Evolutionary conservation across 2,113 vertebrate genomes (phyloP), one percentile per base, ranked within the genome.

Genomic region (Gadus chalcogrammus): DNA sequence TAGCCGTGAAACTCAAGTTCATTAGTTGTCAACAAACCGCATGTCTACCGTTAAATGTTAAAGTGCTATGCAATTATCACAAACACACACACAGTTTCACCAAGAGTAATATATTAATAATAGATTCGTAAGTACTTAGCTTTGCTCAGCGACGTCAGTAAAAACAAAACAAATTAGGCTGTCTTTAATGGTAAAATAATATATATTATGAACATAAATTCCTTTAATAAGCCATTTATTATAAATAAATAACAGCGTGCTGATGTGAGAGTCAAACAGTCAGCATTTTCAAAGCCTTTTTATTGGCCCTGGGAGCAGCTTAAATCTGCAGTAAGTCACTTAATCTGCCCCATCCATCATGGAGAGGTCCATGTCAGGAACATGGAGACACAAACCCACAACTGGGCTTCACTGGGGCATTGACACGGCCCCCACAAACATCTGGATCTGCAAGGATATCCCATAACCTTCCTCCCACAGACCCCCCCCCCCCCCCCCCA

Each of bases 271-370:
- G 52, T 60, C 72, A 77, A 60, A 31, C 75, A 68, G 60, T 71
- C 61, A 61, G 66, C 60, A 69, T 73, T 62, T 35, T 62, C 71
- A 17, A 64, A 64, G 58, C 42, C 42, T 48, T 48, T 48, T 48
- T 48, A 48, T 80, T 74, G 70, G 67, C 75, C 70, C n/a, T 38
- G 69, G 59, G 70, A 70, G 64, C 64, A 72, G 71, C 9, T 22
- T 79, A 84, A 85, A 86, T 84, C 84, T 84, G 71, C 70, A 52
- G 53, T 81, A 79, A 86, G 86, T 83, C 84, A 69, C 65, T 62
- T 89, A 87, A 89, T 88, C 81, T 77, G 53, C 69, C 75, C 79
- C 82, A 86, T 89, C 75, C 84, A 86, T 88, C 85, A 86, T 48
- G 61, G 61, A 3, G 64, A 77, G 72, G 79, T 77, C 18, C 1